These are phyloP conservation scores for Cryptoblepharus egeriae DNA, from an alignment of 2,797 vertebrate genomes.

Conservation along the genomic window DNA sequence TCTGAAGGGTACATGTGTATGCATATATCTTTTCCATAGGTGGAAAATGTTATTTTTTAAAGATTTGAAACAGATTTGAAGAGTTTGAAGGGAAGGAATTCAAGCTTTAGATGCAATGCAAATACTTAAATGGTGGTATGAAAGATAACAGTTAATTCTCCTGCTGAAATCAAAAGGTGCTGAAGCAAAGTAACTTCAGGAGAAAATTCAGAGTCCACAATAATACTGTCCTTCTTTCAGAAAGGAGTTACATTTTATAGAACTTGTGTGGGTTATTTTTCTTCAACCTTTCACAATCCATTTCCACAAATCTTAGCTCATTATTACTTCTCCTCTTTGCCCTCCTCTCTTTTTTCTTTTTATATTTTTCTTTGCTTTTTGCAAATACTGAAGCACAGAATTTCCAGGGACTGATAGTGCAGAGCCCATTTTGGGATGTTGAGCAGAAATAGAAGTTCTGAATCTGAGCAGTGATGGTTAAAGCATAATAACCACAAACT, in stretches of 20 bases:
- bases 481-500: constrained; percentile 2
- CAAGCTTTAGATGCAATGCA: constrained; percentile 14
- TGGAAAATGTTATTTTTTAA: not conserved
- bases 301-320: not conserved
- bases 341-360: not conserved
- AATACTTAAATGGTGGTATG: constrained; percentile 4
- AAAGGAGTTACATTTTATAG: constrained; percentile 39
- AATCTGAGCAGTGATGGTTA: rapidly evolving
- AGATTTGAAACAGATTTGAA: not conserved
- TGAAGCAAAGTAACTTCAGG: constrained; percentile 1
- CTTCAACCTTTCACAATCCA: constrained; percentile 22
- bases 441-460: constrained; percentile 22
- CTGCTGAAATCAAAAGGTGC: constrained; percentile 41
- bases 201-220: not conserved
- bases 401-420: constrained; percentile 22
- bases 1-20: too few species aligned
- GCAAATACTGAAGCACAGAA: not conserved
- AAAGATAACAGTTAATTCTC: constrained; percentile 19
- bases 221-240: not conserved
- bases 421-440: not conserved
- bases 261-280: constrained; percentile 10
- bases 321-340: constrained; percentile 15
- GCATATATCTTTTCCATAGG: not conserved
- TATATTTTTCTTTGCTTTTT: not conserved
- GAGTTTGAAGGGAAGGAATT: not conserved